These are phyloP conservation scores for Tenthredo amoena DNA, from an alignment of 2,888 invertebrate genomes.

Conservation along the genomic window DNA sequence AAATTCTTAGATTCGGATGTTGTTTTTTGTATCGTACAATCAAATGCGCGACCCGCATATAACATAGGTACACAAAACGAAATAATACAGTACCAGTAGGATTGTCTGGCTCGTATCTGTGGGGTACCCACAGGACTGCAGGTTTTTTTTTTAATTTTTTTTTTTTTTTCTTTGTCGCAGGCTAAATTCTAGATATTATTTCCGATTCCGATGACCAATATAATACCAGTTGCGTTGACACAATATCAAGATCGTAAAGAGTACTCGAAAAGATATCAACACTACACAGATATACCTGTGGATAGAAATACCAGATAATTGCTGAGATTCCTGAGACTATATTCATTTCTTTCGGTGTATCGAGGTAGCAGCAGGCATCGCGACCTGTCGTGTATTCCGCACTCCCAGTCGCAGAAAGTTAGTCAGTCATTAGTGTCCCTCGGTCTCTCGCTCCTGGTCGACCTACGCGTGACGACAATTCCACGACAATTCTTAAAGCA, in stretches of 20 bases:
- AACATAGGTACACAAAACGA: neutral
- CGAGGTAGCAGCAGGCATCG: neutral
- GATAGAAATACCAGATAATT: conserved; percentile 18
- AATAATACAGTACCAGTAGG: no score
- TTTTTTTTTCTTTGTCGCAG: neutral
- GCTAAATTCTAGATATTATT: neutral
- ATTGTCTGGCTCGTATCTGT: no score
- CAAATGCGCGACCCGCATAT: neutral
- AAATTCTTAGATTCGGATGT: neutral
- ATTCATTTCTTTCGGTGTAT: neutral
- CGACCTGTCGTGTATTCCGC: neutral
- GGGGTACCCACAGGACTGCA: no score
- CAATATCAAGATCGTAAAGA: neutral
- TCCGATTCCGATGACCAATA: neutral
- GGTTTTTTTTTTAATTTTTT: neutral
- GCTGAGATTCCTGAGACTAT: conserved; percentile 2
- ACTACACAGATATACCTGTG: neutral
- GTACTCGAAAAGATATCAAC: neutral
- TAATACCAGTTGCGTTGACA: neutral
- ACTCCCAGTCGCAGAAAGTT: conserved; percentile 22
- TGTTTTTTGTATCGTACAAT: neutral
- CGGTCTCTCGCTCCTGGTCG: conserved; percentile 27
- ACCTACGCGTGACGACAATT: conserved; percentile 34
- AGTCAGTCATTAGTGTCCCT: conserved; percentile 31
- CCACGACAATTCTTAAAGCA: conserved; percentile 20